Conservation (phyloP, 2,888 invertebrate species). For the Acanthopleura granulata region DNA sequence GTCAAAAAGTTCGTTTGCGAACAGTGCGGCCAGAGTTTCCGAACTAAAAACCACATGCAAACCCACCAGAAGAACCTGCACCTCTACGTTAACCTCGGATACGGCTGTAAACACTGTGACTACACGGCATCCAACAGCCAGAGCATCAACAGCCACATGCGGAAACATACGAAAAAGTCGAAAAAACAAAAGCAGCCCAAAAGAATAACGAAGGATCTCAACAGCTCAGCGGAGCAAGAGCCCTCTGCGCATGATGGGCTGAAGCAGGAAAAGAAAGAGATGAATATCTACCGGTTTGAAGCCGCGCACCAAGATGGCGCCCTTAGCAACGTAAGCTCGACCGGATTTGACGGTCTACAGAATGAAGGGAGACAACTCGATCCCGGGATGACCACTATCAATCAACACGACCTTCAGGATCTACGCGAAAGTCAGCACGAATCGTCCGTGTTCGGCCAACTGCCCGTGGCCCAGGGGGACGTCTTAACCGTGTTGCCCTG, state of each 20-base stretch:
- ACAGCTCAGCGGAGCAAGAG: too few relatives aligned
- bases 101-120: constrained; percentile 20
- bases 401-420: neutral
- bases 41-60: constrained; percentile 16
- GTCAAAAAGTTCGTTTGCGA: constrained; percentile 22
- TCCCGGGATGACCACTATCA: neutral
- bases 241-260: too few relatives aligned
- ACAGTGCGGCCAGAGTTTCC: constrained; percentile 20
- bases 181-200: too few relatives aligned
- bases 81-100: neutral
- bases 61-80: constrained; percentile 17
- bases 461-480: neutral
- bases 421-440: neutral
- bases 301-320: too few relatives aligned
- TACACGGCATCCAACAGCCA: constrained; percentile 19
- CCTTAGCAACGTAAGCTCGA: too few relatives aligned
- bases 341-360: neutral
- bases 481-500: neutral
- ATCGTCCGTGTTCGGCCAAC: neutral
- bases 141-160: constrained; percentile 24
- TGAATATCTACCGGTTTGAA: too few relatives aligned
- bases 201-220: too few relatives aligned
- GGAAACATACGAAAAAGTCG: neutral
- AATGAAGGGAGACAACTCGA: neutral
- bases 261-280: too few relatives aligned